phyloP scores from a whole-genome alignment of 1,140 invertebrate species.

The Anthonomus grandis region DNA sequence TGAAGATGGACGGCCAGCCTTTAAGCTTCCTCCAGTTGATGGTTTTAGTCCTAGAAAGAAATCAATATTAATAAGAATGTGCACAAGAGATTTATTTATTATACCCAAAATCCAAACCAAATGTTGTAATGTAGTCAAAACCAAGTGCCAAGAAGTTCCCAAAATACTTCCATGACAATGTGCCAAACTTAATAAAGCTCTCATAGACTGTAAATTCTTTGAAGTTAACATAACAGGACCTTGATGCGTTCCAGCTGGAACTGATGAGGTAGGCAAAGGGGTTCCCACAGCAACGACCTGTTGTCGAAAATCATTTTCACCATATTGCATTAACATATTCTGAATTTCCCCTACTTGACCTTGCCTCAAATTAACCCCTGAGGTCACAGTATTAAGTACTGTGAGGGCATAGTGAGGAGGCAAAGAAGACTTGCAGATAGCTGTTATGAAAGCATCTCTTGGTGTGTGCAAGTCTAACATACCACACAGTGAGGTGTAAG shows the following conservation, averaged over 20 bases:
- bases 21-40: slow-evolving; percentile 86
- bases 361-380: slow-evolving; percentile 50
- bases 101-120: slow-evolving; percentile 94
- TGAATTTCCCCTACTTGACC: slow-evolving; percentile 28
- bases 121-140: slow-evolving; percentile 93
- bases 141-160: slow-evolving; percentile 91
- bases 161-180: slow-evolving; percentile 90
- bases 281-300: slow-evolving; percentile 95
- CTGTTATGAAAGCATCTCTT: slow-evolving; percentile 89
- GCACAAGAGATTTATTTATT: too few relatives aligned
- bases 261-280: slow-evolving; percentile 78
- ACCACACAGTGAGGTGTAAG: slow-evolving; percentile 78
- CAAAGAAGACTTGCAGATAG: slow-evolving; percentile 90
- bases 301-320: slow-evolving; percentile 68
- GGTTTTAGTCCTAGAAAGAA: slow-evolving; percentile 86
- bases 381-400: slow-evolving; percentile 66
- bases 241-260: slow-evolving; percentile 75
- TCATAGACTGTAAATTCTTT: slow-evolving; percentile 96
- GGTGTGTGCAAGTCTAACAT: slow-evolving; percentile 67
- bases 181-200: slow-evolving; percentile 82
- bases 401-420: slow-evolving; percentile 93
- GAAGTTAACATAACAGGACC: slow-evolving; percentile 98
- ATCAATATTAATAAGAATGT: too few relatives aligned
- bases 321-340: slow-evolving; percentile 44
- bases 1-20: slow-evolving; percentile 66